phyloP scores from a whole-genome alignment of 2,888 invertebrate species.

The Platycheirus rosarum region DNA sequence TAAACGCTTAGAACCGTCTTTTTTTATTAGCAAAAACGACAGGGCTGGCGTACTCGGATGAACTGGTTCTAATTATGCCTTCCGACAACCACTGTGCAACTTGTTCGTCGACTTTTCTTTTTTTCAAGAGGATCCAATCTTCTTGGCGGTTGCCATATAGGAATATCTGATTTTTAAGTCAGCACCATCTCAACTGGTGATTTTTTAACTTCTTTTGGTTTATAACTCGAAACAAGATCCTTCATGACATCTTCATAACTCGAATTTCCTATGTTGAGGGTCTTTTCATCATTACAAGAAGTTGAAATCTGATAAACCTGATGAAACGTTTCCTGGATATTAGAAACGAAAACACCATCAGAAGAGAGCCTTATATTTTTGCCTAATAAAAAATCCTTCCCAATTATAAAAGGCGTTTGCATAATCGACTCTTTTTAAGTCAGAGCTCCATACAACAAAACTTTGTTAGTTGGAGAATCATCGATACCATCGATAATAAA shows the following conservation, averaged over 20 bases:
- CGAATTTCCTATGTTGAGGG: not conserved
- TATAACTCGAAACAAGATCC: not conserved
- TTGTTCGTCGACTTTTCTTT: slow-evolving; percentile 10
- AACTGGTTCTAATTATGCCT: no score
- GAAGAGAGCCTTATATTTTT: slow-evolving; percentile 1
- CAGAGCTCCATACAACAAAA: not conserved
- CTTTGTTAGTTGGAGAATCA: no score
- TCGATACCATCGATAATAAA: no score
- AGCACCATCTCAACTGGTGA: no score
- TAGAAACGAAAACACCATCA: slow-evolving; percentile 5
- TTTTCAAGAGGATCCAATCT: slow-evolving; percentile 4
- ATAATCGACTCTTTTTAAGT: not conserved
- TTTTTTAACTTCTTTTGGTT: not conserved
- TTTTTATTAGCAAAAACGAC: no score
- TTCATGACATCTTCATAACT: not conserved
- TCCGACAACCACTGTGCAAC: slow-evolving; percentile 42
- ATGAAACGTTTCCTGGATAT: not conserved
- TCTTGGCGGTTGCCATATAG: no score
- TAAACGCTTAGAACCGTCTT: no score
- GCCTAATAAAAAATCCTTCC: slow-evolving; percentile 1
- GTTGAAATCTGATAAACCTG: no score
- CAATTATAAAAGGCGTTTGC: slow-evolving; percentile 7
- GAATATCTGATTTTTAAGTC: no score
- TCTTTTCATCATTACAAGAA: no score
- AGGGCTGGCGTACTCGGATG: no score